Base-by-base conservation (phyloP, 2,797 vertebrate genomes). In the Falco berigora region DNA sequence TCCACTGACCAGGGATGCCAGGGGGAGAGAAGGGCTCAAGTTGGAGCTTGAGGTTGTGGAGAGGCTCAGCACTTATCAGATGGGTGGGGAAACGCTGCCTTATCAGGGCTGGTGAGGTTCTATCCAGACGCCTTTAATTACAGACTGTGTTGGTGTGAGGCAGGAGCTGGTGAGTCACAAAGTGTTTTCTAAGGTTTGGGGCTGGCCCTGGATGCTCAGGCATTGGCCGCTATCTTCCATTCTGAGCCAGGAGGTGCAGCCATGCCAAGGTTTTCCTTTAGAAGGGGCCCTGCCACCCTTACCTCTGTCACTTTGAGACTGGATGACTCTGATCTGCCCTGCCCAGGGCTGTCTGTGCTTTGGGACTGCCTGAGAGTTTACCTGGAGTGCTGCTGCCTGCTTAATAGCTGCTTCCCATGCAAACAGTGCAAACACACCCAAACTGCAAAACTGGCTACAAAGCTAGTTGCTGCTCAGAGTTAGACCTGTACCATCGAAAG, bases 131-230 rank as follows among this genome's bases (percentile, higher is more conserved):
- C 47, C 56, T 86, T 58, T 91, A 68, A 96, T 95, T 93, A 78
- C 64, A 72, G 71, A 10, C 25, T 19, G 17, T 34, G 52, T 76
- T 4, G 2, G 21, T 55, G 47, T 74, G 89, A 90, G 75, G 67
- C 72, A 75, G 87, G 66, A 86, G 64, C 78, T 91, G 79, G 34
- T 96, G 94, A 91, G 76, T 96, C 92, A 96, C 42, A 44, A 74
- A 64, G 52, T 50, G 55, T 78, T 91, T 80, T 92, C 87, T 81
- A 55, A 94, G 89, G 44, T 91, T 88, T 83, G 47, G 47, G 69
- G 62, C 55, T 90, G 81, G 63, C 61, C 21, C 14, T 85, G 46
- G 24, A 13, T 89, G 47, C 68, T 87, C 30, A 25, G 67, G 40
- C 1, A 0, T 76, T 5, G 19, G 64, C 58, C 1, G 6, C 42